A percentile compares a stretch with the other conserved stretches of the same genome.
Evolutionary conservation across 2,113 vertebrate species (phyloP).

Genomic region (Ceyx melanurus): DNA sequence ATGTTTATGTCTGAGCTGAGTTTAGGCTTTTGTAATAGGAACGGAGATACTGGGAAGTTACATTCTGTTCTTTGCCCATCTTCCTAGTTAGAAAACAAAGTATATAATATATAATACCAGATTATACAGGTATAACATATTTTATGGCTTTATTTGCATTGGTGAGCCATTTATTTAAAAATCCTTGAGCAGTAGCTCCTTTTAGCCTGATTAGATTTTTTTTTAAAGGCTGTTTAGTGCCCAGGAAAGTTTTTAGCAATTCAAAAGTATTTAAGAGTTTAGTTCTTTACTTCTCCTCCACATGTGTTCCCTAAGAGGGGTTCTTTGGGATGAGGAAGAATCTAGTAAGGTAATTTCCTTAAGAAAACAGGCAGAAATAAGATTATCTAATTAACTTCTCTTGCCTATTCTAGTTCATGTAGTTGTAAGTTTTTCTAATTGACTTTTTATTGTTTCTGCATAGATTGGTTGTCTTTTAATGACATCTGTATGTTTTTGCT

Average conservation of each 20-base stretch:
- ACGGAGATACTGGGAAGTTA: background rate
- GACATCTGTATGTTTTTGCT: slow-evolving; percentile 61
- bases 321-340: background rate
- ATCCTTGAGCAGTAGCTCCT: background rate
- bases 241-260: background rate
- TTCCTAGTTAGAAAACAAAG: background rate
- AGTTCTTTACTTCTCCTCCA: background rate
- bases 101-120: background rate
- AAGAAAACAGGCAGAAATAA: slow-evolving; percentile 33
- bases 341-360: slow-evolving; percentile 29
- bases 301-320: background rate
- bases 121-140: background rate
- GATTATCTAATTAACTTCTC: slow-evolving; percentile 52
- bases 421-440: slow-evolving; percentile 60
- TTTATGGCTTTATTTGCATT: background rate
- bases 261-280: background rate
- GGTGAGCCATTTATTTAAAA: background rate
- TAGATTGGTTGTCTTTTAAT: slow-evolving; percentile 56
- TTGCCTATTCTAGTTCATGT: slow-evolving; percentile 10
- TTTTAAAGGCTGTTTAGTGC: background rate
- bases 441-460: slow-evolving; percentile 45
- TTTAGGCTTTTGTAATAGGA: background rate
- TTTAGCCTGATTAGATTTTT: background rate
- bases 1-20: background rate
- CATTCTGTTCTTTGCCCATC: background rate